phyloP scores from a whole-genome alignment of 2,797 vertebrate genomes.

The Avahi laniger region DNA sequence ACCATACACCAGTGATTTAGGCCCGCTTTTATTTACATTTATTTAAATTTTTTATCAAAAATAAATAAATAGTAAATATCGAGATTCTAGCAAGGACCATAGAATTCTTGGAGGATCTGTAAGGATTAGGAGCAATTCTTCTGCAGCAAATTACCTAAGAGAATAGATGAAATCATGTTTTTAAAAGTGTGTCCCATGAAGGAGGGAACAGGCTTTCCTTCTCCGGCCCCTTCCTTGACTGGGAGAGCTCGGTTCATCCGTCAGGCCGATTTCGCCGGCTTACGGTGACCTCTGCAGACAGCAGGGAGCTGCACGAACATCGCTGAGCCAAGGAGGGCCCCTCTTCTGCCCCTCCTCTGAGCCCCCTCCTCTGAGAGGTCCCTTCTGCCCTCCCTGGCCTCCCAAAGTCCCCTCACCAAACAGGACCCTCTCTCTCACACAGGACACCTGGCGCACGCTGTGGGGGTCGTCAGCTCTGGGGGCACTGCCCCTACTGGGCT shows the following conservation, averaged over 20 bases:
- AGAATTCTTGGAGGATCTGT: neutral
- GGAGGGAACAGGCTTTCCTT: neutral
- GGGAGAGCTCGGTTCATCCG: rapidly evolving
- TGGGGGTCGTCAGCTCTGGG: neutral
- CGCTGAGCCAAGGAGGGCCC: neutral
- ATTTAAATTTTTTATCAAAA: neutral
- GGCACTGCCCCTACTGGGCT: neutral
- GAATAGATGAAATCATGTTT: neutral
- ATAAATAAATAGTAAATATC: neutral
- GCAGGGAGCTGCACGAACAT: neutral
- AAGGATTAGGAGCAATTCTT: neutral
- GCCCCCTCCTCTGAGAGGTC: neutral
- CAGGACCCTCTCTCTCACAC: neutral
- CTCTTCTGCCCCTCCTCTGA: too few relatives aligned
- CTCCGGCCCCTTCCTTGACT: neutral
- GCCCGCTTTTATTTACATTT: neutral
- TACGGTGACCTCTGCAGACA: constrained; percentile 78
- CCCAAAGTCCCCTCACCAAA: neutral
- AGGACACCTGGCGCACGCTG: neutral
- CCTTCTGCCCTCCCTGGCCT: rapidly evolving
- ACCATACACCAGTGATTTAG: neutral
- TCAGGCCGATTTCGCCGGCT: neutral
- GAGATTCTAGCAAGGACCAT: neutral
- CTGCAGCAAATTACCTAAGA: neutral
- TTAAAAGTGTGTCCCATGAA: neutral